Evolutionary conservation across 2,888 invertebrate genomes (phyloP), one percentile per base, ranked within the genome.

Genomic region (Microdon myrmicae): DNA sequence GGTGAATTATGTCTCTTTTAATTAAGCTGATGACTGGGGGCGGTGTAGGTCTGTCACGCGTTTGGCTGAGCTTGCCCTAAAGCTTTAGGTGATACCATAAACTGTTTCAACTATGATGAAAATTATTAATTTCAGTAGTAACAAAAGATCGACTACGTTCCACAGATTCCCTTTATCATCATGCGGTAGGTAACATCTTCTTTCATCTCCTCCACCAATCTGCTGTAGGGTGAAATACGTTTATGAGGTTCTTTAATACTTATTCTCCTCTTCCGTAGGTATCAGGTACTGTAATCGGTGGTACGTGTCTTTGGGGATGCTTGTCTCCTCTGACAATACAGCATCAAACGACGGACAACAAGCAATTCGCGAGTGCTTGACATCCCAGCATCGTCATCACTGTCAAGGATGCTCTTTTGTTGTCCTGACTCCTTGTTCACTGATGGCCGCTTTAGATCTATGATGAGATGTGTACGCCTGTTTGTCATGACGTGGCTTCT

Each of bases 1-100:
- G 29, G 45, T 37, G 47, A 51, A 47, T 38, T 45, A 38, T 43
- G 51, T 53, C 58, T 49, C 34, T 58, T 56, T 64, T 64, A 58
- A 64, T 64, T 58, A 64, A 58, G 43, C 31, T 43, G 51, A 58
- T 64, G 51, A 20, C 39, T 49, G 37, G 32, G 4, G 9, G 10
- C 35, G 34, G 2, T 38, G 39, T 17, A 20, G 7, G 2, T 3
- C 1, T 4, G 10, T 1, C 9, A 0, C 2, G 9, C 6, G 10
- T 7, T 32, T n/a, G 32, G 1, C n/a, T 16, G 17, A n/a, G n/a
- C n/a, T n/a, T n/a, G n/a, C n/a, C n/a, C n/a, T n/a, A n/a, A n/a
- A n/a, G n/a, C n/a, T n/a, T n/a, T n/a, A n/a, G n/a, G n/a, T n/a
- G n/a, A n/a, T n/a, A n/a, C n/a, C n/a, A n/a, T n/a, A n/a, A n/a